Evolutionary conservation across 2,797 vertebrate species (phyloP), one percentile per base, ranked within the genome.

Genomic region (Acrossocheilus fasciatus): DNA sequence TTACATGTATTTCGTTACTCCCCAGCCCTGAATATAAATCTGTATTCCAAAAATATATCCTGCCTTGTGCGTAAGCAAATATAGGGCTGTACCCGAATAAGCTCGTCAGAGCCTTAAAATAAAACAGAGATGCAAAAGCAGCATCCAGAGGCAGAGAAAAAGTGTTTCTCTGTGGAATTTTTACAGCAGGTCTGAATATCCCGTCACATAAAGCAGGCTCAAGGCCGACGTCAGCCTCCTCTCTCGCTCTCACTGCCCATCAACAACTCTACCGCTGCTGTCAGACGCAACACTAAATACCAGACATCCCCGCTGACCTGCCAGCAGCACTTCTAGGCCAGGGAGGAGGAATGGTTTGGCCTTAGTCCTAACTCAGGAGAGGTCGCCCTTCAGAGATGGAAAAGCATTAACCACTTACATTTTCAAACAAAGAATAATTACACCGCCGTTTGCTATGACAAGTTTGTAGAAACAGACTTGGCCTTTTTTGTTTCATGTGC

Each of bases 161-260:
- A 90, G 82, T 89, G 87, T 85, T 82, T 85, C 41, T 76, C 36
- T 34, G 86, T 86, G 84, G 89, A 89, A 89, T 90, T 88, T 89
- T 90, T 89, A 80, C 87, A 83, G 83, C 87, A 82, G 81, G 30
- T 72, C 84, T 64, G 41, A 87, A 86, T 84, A 81, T 89, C 79
- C 62, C 36, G 81, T 89, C 82, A 70, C 83, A 90, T 90, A 89
- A 92, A 92, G 76, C 84, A 89, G 80, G 81, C 89, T 88, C 88
- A 92, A 90, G 90, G 88, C 86, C 72, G 39, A 72, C 45, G 47
- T 50, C 9, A n/a, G 47, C 43, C 70, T 84, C 74, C 73, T 74
- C 52, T 70, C 76, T 34, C 72, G 74, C 23, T 20, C 20, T 85
- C 50, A 50, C 59, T 69, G 57, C 76, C 88, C 87, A 89, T 88